Base-by-base conservation (phyloP, 2,797 vertebrate species). In the Silurus lanzhouensis region DNA sequence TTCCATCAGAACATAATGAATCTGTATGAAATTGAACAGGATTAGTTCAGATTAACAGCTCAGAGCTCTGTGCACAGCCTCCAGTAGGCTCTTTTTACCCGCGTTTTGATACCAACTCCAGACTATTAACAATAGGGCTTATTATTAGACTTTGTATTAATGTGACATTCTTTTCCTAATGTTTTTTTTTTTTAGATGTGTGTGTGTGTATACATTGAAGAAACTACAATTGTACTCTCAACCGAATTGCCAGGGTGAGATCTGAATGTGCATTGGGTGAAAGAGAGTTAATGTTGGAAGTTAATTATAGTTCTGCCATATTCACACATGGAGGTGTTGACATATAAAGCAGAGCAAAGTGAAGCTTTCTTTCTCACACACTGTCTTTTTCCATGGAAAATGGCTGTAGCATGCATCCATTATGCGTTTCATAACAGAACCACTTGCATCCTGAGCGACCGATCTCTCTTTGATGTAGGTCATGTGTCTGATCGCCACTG, bases 11-110 rank as follows among this genome's bases (percentile, higher is more conserved):
- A 46, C 75, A 78, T 86, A 74, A 83, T 86, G 31, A 70, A 38
- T 58, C 82, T 86, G 31, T 85, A 58, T 81, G 66, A 68, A 87
- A 38, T 75, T 67, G 27, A 84, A 84, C 70, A 71, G 80, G 82
- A 84, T 80, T 84, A 83, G 58, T 72, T 81, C 25, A 38, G 52
- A 68, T 84, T 27, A 85, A 67, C 46, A 58, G 52, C 17, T 52
- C 6, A 4, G 61, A 46, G 57, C 20, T 5, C 9, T 25, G 52
- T 64, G 52, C 12, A 58, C 6, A 22, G 17, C 31, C 27, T 22
- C 4, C 12, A 3, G 7, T 31, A 8, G 8, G 22, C 5, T 74
- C 15, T 5, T 67, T 17, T 68, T 81, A 74, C 55, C 20, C n/a
- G 48, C 22, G 14, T 27, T 75, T 82, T 27, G 63, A 22, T 75